Base-by-base conservation (phyloP, 2,888 invertebrate species). In the Apocheima hispidaria region DNA sequence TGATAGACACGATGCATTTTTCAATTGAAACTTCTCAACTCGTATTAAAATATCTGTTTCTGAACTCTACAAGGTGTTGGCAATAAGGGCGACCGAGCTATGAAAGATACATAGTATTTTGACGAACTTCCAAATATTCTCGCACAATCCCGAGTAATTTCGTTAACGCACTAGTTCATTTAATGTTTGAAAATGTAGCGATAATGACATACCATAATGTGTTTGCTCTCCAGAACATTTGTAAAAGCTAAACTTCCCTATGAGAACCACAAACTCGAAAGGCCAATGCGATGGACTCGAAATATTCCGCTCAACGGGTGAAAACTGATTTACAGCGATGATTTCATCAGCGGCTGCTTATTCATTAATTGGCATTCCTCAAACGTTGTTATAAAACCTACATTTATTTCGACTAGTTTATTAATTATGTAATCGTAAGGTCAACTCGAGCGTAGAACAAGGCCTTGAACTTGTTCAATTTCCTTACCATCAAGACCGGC, bases 341-440 rank as follows among this genome's bases (percentile, higher is more conserved):
- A 75, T 72, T 71, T 73, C 73, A 75, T 74, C 65, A 68, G 63
- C 67, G 49, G 51, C 58, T 54, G 46, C 58, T 65, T 65, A 63
- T 53, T 66, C 63, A 58, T 65, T 63, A 61, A 74, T 75, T 72
- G 71, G 70, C 57, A 76, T 78, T 75, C 68, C 54, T 63, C 65
- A 69, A 66, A 65, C 66, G 66, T 71, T 58, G 70, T 60, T 75
- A 72, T 75, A 77, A 77, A 75, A 61, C 72, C 65, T 66, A 69
- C 71, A 67, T 75, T 80, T 82, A 78, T 77, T 73, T 65, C 74
- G 72, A 78, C 79, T 73, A 74, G 81, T 82, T 78, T 70, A 73
- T 70, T 75, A 79, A 82, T 85, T 84, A 84, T 82, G 74, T 84
- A 83, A 84, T 83, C 76, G 74, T 78, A 83, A 86, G 85, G 85